phyloP scores from a whole-genome alignment of 2,888 invertebrate species.

The Hololepta plana region DNA sequence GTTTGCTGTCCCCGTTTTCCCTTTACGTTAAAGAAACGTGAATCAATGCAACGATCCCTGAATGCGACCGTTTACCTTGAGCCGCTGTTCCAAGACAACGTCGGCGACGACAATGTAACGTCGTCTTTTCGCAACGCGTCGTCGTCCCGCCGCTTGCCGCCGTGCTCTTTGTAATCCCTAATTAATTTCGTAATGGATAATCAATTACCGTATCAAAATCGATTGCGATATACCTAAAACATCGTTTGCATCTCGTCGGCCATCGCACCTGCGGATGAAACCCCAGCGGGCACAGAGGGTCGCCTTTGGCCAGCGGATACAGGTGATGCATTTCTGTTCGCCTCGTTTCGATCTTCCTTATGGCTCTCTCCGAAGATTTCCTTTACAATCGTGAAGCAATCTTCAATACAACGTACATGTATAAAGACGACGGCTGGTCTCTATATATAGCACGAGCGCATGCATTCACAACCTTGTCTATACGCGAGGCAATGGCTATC shows the following conservation, averaged over 20 bases:
- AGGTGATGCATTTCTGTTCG: conserved; percentile 34
- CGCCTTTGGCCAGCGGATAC: conserved; percentile 65
- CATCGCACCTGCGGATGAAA: conserved; percentile 90
- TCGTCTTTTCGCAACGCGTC: conserved; percentile 31
- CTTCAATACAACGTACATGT: too few species aligned
- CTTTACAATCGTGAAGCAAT: too few species aligned
- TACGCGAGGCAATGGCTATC: too few species aligned
- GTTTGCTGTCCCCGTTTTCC: conserved; percentile 9
- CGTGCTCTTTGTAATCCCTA: conserved; percentile 82
- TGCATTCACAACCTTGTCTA: too few species aligned
- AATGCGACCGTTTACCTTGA: conserved; percentile 3
- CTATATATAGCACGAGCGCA: conserved; percentile 12
- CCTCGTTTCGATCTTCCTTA: conserved; percentile 4
- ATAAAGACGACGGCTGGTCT: conserved; percentile 7
- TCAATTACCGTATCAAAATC: conserved; percentile 4
- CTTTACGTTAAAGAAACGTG: too few species aligned
- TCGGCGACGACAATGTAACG: conserved; percentile 59
- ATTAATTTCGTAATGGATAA: conserved; percentile 1
- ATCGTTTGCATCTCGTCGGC: conserved; percentile 85
- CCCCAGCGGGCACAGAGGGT: conserved; percentile 78
- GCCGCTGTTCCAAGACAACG: too few species aligned
- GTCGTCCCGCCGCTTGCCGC: conserved; percentile 51
- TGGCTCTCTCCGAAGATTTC: conserved; percentile 1
- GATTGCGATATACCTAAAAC: conserved; percentile 51
- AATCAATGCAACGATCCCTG: too few species aligned